Base-by-base conservation (phyloP, 2,888 invertebrate species). In the Asteroscopus sphinx region DNA sequence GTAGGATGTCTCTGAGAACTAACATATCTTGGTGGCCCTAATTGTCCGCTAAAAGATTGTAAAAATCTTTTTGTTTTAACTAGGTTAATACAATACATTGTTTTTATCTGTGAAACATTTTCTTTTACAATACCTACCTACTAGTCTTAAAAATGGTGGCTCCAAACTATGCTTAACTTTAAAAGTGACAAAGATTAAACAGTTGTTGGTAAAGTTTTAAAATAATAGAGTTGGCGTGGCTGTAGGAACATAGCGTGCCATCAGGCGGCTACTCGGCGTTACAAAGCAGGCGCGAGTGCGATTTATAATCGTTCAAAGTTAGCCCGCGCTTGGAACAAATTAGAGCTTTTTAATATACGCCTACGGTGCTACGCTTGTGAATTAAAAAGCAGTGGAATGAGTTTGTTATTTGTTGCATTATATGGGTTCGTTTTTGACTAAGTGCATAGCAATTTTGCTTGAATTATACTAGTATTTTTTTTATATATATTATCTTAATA, bases 261-360 rank as follows among this genome's bases (percentile, higher is more conserved):
- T 85, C 82, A 77, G 76, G 70, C 75, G 81, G 81, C 85, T 84
- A 85, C 76, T 62, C 48, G 47, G 39, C 36, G 56, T 58, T 55
- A 71, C 71, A 68, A 76, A 76, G 62, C 62, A 67, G 76, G 69
- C 74, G 40, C 87, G 76, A 85, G 85, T 90, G 91, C 88, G 81
- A 89, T 89, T 91, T 89, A 91, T 81, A 87, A 82, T 81, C 83
- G 82, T 86, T 87, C 82, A 86, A 89, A 90, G 81, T 89, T 88
- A 74, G 79, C 74, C 83, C 64, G 75, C 61, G 66, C 70, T 52
- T 42, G 49, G 65, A 72, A 69, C 66, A 77, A 85, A 82, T 83
- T 82, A 86, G 70, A 70, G 77, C 76, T 76, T 81, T 83, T 85
- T 85, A 81, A 86, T 86, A 80, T 79, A 80, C 76, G 68, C 74